Evolutionary conservation across 2,888 invertebrate species (phyloP).

Genomic region (Dermolepida albohirtum): DNA sequence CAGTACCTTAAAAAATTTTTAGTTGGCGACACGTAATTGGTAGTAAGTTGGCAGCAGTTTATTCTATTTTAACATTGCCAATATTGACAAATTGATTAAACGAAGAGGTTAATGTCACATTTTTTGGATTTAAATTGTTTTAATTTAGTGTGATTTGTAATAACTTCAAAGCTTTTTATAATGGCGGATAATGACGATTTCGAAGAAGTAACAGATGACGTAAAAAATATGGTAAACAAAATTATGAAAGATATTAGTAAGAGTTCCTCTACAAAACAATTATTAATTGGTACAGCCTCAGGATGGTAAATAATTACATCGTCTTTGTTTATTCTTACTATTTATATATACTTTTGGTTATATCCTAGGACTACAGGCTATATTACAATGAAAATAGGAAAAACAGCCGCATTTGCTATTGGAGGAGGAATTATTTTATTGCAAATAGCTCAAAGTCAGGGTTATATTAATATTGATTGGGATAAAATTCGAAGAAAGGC

Average conservation of each 20-base stretch:
- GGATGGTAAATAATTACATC: conserved; percentile 77
- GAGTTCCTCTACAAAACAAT: conserved; percentile 83
- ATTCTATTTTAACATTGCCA: too few species aligned
- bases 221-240: conserved; percentile 33
- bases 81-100: too few species aligned
- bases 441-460: conserved; percentile 70
- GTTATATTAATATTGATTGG: conserved; percentile 68
- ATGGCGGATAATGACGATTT: conserved; percentile 12
- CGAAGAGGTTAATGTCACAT: neutral
- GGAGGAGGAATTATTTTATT: conserved; percentile 69
- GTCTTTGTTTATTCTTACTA: neutral
- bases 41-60: too few species aligned
- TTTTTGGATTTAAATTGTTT: conserved; percentile 1
- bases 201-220: conserved; percentile 37
- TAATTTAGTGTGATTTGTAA: neutral
- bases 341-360: neutral
- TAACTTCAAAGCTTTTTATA: neutral
- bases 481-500: conserved; percentile 40
- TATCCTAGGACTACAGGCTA: conserved; percentile 67
- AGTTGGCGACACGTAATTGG: too few species aligned
- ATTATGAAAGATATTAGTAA: conserved; percentile 70
- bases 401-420: conserved; percentile 68
- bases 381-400: conserved; percentile 69
- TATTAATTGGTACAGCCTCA: conserved; percentile 82
- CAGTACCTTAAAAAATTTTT: too few species aligned